Evolutionary conservation across 2,888 invertebrate genomes (phyloP).

Genomic region (Deilephila porcellus): DNA sequence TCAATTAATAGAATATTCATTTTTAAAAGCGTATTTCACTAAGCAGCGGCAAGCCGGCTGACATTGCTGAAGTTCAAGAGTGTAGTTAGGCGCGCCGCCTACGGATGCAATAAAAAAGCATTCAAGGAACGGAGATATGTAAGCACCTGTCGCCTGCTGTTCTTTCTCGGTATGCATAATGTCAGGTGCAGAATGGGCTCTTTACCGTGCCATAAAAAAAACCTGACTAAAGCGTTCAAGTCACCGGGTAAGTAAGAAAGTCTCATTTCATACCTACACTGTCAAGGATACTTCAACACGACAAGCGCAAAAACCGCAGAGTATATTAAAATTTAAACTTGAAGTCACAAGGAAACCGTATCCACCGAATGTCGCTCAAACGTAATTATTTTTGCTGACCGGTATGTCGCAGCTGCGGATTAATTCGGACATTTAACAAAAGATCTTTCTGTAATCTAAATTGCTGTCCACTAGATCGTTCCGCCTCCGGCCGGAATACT

Average conservation of each 20-base stretch:
- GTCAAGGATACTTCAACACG: slow-evolving; percentile 9
- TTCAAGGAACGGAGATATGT: too few relatives aligned
- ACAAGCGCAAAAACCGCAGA: slow-evolving; percentile 22
- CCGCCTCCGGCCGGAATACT: too few relatives aligned
- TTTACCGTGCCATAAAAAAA: not conserved
- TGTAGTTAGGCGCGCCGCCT: too few relatives aligned
- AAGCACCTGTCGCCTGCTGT: too few relatives aligned
- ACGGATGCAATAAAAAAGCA: too few relatives aligned
- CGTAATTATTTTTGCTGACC: slow-evolving; percentile 8
- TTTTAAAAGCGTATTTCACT: too few relatives aligned
- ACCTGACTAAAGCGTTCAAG: not conserved
- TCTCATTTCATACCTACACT: not conserved
- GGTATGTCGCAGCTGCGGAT: not conserved
- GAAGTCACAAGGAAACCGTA: slow-evolving; percentile 20
- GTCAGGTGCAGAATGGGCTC: too few relatives aligned
- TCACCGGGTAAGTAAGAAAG: not conserved
- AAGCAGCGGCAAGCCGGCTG: too few relatives aligned
- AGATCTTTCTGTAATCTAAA: not conserved
- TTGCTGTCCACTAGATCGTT: too few relatives aligned
- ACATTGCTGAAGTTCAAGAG: too few relatives aligned
- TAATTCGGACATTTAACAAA: not conserved
- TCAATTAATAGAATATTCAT: too few relatives aligned
- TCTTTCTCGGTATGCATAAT: too few relatives aligned
- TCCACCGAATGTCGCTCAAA: slow-evolving; percentile 8
- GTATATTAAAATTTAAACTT: slow-evolving; percentile 18